Evolutionary conservation across 2,797 vertebrate genomes (phyloP).

Genomic region (Helostoma temminkii): DNA sequence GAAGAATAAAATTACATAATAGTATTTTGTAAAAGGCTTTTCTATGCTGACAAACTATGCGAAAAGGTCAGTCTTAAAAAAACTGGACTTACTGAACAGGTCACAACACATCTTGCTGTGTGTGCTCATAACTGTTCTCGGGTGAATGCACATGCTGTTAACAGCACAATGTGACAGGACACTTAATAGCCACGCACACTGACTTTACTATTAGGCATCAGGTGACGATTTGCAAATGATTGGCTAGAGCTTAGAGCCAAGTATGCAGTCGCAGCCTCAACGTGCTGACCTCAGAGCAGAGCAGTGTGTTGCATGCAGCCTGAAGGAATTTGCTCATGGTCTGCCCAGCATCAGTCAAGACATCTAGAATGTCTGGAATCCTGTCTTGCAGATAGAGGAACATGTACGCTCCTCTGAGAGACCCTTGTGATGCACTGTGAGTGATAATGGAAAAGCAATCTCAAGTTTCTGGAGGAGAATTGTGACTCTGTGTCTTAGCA

Average conservation of each 20-base stretch:
- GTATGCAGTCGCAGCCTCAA: neutral
- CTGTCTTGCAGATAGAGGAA: slow-evolving; percentile 51
- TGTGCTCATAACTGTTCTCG: neutral
- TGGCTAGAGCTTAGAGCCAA: slow-evolving; percentile 13
- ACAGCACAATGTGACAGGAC: slow-evolving; percentile 28
- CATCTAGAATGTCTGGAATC: slow-evolving; percentile 59
- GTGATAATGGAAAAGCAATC: slow-evolving; percentile 51
- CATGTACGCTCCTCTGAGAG: slow-evolving; percentile 30
- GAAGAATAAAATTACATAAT: too few species aligned
- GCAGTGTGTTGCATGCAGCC: slow-evolving; percentile 23
- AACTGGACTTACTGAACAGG: neutral
- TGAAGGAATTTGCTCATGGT: slow-evolving; percentile 37
- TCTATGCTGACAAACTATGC: too few species aligned
- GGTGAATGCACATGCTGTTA: slow-evolving; percentile 11
- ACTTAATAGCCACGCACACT: neutral
- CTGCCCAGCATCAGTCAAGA: slow-evolving; percentile 46
- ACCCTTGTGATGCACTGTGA: slow-evolving; percentile 55
- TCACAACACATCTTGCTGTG: too few species aligned
- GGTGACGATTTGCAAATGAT: slow-evolving; percentile 47
- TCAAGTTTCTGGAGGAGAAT: slow-evolving; percentile 42
- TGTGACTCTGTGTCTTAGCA: slow-evolving; percentile 43
- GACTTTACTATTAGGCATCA: slow-evolving; percentile 9
- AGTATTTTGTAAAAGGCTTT: too few species aligned
- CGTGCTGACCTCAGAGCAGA: neutral
- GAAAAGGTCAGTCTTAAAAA: too few species aligned